A percentile compares a stretch with the other conserved stretches of the same genome.
Conservation (phyloP, 2,888 invertebrate genomes). For the Calliopum simillimum region DNA sequence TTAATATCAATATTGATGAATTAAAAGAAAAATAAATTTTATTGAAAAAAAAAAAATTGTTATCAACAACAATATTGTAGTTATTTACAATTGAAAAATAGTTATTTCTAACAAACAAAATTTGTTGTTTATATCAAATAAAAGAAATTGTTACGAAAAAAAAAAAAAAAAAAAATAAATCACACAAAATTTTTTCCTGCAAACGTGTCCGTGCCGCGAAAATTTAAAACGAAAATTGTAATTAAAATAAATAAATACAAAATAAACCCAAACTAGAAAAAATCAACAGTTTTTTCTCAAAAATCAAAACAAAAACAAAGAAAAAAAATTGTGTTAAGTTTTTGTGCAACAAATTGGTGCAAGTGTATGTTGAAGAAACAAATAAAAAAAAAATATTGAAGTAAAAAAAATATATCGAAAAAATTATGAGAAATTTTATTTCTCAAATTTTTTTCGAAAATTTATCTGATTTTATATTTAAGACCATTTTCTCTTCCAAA, state of each 20-base stretch:
- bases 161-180: neutral
- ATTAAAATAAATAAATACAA: constrained; percentile 9
- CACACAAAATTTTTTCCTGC: neutral
- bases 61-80: no score
- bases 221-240: neutral
- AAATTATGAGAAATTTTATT: neutral
- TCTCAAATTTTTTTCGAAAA: neutral
- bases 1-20: no score
- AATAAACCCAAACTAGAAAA: constrained; percentile 10
- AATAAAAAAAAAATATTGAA: neutral
- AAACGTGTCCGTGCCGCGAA: constrained; percentile 23
- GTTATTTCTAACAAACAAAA: neutral
- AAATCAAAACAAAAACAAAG: constrained; percentile 17
- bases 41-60: no score
- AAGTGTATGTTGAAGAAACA: constrained; percentile 3
- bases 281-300: constrained; percentile 2
- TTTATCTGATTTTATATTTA: neutral
- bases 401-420: no score
- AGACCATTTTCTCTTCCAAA: neutral
- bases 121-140: neutral
- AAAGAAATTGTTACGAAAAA: neutral
- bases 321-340: neutral
- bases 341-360: constrained; percentile 8
- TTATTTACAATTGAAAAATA: no score
- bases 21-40: no score